Base-by-base conservation (phyloP, 1,140 invertebrate genomes). In the Drosophila fuyamai region DNA sequence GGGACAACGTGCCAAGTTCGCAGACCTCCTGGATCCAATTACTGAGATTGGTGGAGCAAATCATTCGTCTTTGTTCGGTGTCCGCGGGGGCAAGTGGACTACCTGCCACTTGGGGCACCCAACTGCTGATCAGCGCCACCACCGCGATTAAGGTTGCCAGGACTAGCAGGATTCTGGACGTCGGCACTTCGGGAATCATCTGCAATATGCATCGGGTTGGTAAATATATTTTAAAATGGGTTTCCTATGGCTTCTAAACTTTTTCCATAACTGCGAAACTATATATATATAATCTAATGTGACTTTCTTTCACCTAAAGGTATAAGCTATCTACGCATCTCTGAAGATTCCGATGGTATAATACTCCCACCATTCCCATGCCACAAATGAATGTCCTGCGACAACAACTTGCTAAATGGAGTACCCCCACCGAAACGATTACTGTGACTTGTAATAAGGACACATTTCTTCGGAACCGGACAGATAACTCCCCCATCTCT, bases 11-110 rank as follows among this genome's bases (percentile, higher is more conserved):
- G 9, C 47, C 50, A 8, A 5, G 8, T 51, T 29, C 79, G 27
- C 91, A 92, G 12, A 91, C 63, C 0, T 58, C 12, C 9, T 77
- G 56, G 5, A 92, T 84, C 16, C 79, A 23, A 9, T 91, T 81
- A 48, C 68, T 65, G 5, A 92, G 68, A 2, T 48, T 58, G 57
- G 75, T 81, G 58, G 91, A 92, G 48, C 76, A 81, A 14, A 66
- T 74, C 51, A 56, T 77, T 10, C 70, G 47, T 16, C 67, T 70
- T 5, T 55, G 16, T 6, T 73, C 47, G 1, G 48, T n/a, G 4
- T 66, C 61, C n/a, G 58, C 10, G 3, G 47, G 18, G 12, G 58
- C 54, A 1, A 83, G 36, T 4, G 84, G 84, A 8, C 48, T 16
- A 7, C 41, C 80, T 1, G 41, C 50, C 23, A 66, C 67, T 53